Evolutionary conservation across 2,113 vertebrate species (phyloP).

Genomic region (Fregetta grallaria): DNA sequence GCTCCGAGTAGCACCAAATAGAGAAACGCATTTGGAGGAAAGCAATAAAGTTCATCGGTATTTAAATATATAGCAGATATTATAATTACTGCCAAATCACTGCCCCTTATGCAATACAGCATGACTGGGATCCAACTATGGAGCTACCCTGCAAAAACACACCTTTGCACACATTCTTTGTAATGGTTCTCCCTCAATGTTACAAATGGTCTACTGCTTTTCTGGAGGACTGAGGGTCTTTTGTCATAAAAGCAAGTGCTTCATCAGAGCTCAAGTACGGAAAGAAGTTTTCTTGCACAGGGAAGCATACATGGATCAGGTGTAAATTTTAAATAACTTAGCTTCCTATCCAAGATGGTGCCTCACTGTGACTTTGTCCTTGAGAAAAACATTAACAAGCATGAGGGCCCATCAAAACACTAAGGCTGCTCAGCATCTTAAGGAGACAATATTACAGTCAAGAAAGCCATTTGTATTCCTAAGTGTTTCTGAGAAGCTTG

Average conservation of each 20-base stretch:
- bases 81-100: background rate
- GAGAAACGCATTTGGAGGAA: constrained; percentile 6
- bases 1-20: constrained; percentile 4
- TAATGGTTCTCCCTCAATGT: background rate
- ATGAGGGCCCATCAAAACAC: background rate
- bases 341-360: background rate
- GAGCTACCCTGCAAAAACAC: background rate
- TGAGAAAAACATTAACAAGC: background rate
- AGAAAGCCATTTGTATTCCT: background rate
- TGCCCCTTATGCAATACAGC: background rate
- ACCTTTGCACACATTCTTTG: background rate
- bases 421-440: background rate
- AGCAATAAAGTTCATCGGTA: background rate
- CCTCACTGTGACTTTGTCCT: background rate
- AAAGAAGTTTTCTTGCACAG: background rate
- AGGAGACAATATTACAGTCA: background rate
- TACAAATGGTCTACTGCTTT: background rate
- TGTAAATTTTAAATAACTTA: background rate
- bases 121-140: background rate
- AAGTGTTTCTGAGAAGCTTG: background rate
- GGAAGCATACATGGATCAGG: background rate
- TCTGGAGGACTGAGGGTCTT: background rate
- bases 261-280: background rate
- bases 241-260: background rate
- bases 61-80: background rate